phyloP scores from a whole-genome alignment of 2,113 vertebrate species.

The Phyllopteryx taeniolatus region DNA sequence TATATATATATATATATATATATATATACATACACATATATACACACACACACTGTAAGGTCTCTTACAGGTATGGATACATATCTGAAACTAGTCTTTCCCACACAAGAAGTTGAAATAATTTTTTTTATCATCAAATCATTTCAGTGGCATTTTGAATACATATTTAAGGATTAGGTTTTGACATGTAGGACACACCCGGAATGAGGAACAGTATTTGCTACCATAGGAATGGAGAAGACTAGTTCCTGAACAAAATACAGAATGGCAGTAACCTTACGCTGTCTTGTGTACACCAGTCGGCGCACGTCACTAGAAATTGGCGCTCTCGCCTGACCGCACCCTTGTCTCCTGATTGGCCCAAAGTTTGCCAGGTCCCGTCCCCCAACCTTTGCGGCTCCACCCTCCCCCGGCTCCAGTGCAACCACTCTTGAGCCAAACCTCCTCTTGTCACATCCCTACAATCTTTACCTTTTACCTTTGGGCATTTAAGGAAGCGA shows the following conservation, averaged over 20 bases:
- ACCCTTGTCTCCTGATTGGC: slow-evolving; percentile 65
- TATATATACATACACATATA: no score
- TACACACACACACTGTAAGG: no score
- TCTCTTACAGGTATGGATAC: neutral
- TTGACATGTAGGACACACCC: neutral
- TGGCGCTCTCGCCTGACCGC: slow-evolving; percentile 27
- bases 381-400: slow-evolving; percentile 37
- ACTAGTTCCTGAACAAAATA: slow-evolving; percentile 4
- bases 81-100: neutral
- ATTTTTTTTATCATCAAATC: neutral
- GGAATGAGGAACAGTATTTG: neutral
- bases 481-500: neutral
- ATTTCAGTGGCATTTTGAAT: neutral
- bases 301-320: slow-evolving; percentile 64
- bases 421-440: slow-evolving; percentile 3
- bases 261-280: slow-evolving; percentile 23
- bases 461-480: slow-evolving; percentile 12
- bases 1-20: no score
- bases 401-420: slow-evolving; percentile 24
- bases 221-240: neutral
- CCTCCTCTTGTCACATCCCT: neutral
- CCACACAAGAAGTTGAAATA: neutral
- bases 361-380: slow-evolving; percentile 64
- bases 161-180: neutral
- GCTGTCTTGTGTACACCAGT: slow-evolving; percentile 50